Evolutionary conservation across 2,797 vertebrate genomes (phyloP).

Genomic region (Garrulus glandarius): DNA sequence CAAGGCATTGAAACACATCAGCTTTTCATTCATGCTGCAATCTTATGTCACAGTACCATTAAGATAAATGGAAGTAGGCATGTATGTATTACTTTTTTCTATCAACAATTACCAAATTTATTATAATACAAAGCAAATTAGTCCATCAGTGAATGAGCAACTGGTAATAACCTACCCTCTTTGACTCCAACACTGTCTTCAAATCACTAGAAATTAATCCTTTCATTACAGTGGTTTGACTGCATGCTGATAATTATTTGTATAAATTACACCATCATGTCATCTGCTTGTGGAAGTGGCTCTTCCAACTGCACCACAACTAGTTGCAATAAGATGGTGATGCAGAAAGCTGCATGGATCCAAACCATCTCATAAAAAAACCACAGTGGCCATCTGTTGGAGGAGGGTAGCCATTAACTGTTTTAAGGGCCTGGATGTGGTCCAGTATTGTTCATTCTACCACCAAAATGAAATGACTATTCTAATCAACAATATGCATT

Average conservation of each 20-base stretch:
- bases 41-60: conserved; percentile 68
- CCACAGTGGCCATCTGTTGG: conserved; percentile 69
- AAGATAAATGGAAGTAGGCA: conserved; percentile 72
- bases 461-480: conserved; percentile 52
- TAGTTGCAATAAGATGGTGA: conserved; percentile 45
- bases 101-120: conserved; percentile 67
- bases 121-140: conserved; percentile 62
- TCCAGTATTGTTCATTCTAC: conserved; percentile 69
- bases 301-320: conserved; percentile 35
- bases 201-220: conserved; percentile 26
- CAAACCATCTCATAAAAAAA: conserved; percentile 52
- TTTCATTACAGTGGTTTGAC: conserved; percentile 9
- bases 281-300: conserved; percentile 28
- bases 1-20: conserved; percentile 68
- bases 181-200: not conserved
- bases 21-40: conserved; percentile 71
- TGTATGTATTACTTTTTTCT: conserved; percentile 50
- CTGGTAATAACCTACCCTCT: not conserved
- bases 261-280: conserved; percentile 44
- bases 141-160: conserved; percentile 42
- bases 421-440: conserved; percentile 54
- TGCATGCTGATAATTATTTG: conserved; percentile 33
- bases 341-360: not conserved
- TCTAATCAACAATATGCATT: conserved; percentile 46
- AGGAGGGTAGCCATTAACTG: conserved; percentile 48